These are phyloP conservation scores for Uromys caudimaculatus DNA, from an alignment of 2,797 vertebrate genomes.

Conservation along the genomic window DNA sequence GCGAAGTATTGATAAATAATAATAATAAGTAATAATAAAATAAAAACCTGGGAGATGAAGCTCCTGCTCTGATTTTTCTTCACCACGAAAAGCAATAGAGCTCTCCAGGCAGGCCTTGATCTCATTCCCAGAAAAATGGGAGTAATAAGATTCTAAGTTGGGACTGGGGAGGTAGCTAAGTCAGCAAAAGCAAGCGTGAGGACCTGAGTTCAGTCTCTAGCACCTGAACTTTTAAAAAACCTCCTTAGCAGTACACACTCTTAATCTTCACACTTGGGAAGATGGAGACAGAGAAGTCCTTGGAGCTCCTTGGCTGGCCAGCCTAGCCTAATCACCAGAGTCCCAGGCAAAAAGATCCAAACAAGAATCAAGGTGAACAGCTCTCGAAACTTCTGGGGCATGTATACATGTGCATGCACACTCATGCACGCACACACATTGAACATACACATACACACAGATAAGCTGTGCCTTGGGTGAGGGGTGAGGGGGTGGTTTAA, in stretches of 20 bases:
- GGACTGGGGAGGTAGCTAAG: neutral
- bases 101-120: neutral
- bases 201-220: neutral
- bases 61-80: neutral
- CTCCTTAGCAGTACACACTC: neutral
- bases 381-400: neutral
- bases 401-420: neutral
- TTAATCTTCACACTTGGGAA: neutral
- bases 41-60: neutral
- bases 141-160: neutral
- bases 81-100: neutral
- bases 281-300: neutral
- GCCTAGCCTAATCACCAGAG: neutral
- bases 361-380: neutral
- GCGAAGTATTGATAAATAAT: neutral
- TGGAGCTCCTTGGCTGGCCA: neutral
- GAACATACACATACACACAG: neutral
- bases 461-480: neutral
- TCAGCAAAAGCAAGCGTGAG: neutral
- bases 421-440: neutral
- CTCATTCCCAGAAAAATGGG: slow-evolving; percentile 7
- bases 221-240: neutral
- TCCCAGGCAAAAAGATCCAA: neutral
- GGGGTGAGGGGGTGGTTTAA: neutral
- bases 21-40: neutral